Percentiles rank a stretch among this genome's conserved stretches.
Evolutionary conservation across 2,797 vertebrate genomes (phyloP).

Genomic region (Lithobates sylvaticus): DNA sequence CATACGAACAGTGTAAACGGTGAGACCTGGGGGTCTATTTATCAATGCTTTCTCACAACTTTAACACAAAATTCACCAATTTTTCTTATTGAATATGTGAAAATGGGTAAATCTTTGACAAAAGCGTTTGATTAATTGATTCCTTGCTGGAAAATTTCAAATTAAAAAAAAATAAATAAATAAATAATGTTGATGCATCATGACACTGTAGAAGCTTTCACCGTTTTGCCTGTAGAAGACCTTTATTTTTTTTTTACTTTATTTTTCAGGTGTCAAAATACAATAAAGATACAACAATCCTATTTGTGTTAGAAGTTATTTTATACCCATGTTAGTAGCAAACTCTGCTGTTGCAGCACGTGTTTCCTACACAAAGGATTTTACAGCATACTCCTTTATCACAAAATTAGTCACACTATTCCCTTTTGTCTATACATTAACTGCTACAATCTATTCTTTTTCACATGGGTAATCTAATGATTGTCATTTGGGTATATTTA

Average conservation of each 20-base stretch:
- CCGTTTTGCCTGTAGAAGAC: too few species aligned
- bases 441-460: neutral
- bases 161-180: too few species aligned
- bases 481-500: neutral
- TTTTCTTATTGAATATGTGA: too few species aligned
- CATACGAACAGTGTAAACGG: neutral
- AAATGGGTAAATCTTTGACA: too few species aligned
- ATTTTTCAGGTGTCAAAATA: too few species aligned
- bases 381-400: neutral
- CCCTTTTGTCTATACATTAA: neutral
- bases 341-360: neutral
- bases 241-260: too few species aligned
- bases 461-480: neutral
- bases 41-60: too few species aligned
- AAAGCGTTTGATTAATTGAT: too few species aligned
- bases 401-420: neutral
- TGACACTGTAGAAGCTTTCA: too few species aligned
- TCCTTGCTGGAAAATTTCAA: too few species aligned
- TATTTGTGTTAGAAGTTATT: neutral
- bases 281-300: neutral
- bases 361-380: conserved; percentile 44
- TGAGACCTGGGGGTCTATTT: too few species aligned
- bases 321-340: neutral
- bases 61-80: too few species aligned
- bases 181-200: neutral